Conservation (phyloP, 2,888 invertebrate species). For the Nephrotoma appendiculata region DNA sequence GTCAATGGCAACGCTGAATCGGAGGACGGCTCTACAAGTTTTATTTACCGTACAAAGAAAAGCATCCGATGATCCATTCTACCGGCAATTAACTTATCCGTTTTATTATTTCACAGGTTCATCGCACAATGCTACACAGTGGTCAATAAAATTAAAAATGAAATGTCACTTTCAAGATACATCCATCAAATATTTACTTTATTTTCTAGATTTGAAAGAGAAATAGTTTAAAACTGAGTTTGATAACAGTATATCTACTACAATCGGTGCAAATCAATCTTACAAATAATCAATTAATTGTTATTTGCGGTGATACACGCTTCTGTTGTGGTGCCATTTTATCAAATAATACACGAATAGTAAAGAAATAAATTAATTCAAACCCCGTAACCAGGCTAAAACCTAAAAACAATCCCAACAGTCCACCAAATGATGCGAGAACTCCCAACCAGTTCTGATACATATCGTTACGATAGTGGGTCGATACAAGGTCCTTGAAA, state of each 20-base stretch:
- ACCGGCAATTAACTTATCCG: too few relatives aligned
- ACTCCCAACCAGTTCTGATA: constrained; percentile 55
- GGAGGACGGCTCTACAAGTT: too few relatives aligned
- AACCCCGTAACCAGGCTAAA: constrained; percentile 54
- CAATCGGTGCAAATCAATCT: not conserved
- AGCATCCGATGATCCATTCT: too few relatives aligned
- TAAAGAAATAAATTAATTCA: constrained; percentile 48
- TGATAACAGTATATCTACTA: not conserved
- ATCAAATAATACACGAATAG: constrained; percentile 37
- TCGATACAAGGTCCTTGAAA: constrained; percentile 50
- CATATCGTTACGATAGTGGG: constrained; percentile 47
- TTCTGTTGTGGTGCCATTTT: constrained; percentile 18
- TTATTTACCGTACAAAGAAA: too few relatives aligned
- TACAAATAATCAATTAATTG: not conserved
- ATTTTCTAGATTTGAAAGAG: not conserved
- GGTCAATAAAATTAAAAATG: too few relatives aligned
- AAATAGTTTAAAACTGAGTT: too few relatives aligned
- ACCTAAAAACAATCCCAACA: constrained; percentile 52
- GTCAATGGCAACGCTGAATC: too few relatives aligned
- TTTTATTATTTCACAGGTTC: too few relatives aligned
- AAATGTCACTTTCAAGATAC: too few relatives aligned
- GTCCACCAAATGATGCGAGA: constrained; percentile 55
- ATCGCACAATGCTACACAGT: too few relatives aligned
- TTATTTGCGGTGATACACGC: not conserved
- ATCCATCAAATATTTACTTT: not conserved